Conservation (phyloP, 2,888 invertebrate genomes). For the Archaeoteleia sp. region DNA sequence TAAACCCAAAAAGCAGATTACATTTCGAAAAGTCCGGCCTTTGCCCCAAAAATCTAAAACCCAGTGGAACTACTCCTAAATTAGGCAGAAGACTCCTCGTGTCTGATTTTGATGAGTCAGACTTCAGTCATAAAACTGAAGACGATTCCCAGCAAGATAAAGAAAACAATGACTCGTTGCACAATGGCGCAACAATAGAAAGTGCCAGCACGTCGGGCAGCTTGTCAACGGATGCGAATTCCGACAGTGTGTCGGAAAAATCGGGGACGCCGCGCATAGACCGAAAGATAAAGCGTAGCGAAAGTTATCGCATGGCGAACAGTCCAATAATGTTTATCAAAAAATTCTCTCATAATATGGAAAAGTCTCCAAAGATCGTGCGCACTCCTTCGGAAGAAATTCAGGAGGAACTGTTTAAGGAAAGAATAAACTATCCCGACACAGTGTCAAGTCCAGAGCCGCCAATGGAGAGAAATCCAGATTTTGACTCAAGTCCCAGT, state of each 20-base stretch:
- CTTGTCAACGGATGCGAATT: neutral
- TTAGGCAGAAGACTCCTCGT: slow-evolving; percentile 65
- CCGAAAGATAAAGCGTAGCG: slow-evolving; percentile 84
- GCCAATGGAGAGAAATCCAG: slow-evolving; percentile 62
- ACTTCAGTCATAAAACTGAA: slow-evolving; percentile 47
- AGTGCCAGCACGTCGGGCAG: slow-evolving; percentile 3
- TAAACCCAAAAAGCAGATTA: slow-evolving; percentile 50
- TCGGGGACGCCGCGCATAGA: slow-evolving; percentile 53
- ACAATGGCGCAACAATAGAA: slow-evolving; percentile 21
- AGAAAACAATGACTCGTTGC: slow-evolving; percentile 22
- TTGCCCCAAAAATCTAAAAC: slow-evolving; percentile 57
- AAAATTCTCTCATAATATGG: slow-evolving; percentile 57
- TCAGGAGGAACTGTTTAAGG: slow-evolving; percentile 77
- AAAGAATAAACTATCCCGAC: slow-evolving; percentile 83
- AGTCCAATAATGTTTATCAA: slow-evolving; percentile 82
- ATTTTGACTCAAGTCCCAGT: slow-evolving; percentile 69
- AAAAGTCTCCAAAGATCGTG: slow-evolving; percentile 65
- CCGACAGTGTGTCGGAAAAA: slow-evolving; percentile 22
- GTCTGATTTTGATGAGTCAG: slow-evolving; percentile 65
- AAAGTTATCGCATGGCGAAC: slow-evolving; percentile 90
- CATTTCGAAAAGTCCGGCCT: slow-evolving; percentile 60
- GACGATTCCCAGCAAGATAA: slow-evolving; percentile 23
- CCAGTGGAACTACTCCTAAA: slow-evolving; percentile 69
- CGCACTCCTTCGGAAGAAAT: slow-evolving; percentile 72
- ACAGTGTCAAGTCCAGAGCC: slow-evolving; percentile 77